A percentile compares a stretch with the other conserved stretches of the same genome.
phyloP scores from a whole-genome alignment of 2,113 vertebrate species.

The Notothenia rossii region DNA sequence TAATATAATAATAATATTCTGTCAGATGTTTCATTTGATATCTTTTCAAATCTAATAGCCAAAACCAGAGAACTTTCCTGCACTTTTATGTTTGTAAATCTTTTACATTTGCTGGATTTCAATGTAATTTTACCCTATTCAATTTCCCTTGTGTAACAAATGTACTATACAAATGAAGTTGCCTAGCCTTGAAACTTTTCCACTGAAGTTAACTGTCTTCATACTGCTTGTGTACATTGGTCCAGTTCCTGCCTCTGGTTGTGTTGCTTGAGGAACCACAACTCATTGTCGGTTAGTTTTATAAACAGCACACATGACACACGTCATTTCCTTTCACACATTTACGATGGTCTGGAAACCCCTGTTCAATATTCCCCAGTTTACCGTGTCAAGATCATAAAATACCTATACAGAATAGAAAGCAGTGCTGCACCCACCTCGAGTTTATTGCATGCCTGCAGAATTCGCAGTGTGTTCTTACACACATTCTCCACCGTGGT shows the following conservation, averaged over 20 bases:
- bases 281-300: constrained; percentile 11
- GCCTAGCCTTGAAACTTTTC: background rate
- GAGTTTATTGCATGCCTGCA: constrained; percentile 75
- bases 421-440: constrained; percentile 66
- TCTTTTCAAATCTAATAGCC: background rate
- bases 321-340: background rate
- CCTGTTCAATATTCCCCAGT: background rate
- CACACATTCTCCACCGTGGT: constrained; percentile 85
- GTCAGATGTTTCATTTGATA: no score
- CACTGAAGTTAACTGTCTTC: background rate
- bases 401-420: background rate
- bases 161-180: background rate
- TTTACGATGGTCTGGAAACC: background rate
- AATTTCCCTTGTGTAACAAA: no score
- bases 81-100: no score
- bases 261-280: constrained; percentile 25
- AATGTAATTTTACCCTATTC: no score
- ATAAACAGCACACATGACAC: constrained; percentile 10
- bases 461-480: constrained; percentile 81
- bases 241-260: constrained; percentile 7
- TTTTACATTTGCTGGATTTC: no score
- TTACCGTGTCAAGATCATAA: background rate
- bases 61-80: background rate
- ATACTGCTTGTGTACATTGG: background rate
- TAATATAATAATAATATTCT: no score